These are phyloP conservation scores for Cyanoramphus novaezelandiae DNA, from an alignment of 2,113 vertebrate genomes.

Conservation along the genomic window DNA sequence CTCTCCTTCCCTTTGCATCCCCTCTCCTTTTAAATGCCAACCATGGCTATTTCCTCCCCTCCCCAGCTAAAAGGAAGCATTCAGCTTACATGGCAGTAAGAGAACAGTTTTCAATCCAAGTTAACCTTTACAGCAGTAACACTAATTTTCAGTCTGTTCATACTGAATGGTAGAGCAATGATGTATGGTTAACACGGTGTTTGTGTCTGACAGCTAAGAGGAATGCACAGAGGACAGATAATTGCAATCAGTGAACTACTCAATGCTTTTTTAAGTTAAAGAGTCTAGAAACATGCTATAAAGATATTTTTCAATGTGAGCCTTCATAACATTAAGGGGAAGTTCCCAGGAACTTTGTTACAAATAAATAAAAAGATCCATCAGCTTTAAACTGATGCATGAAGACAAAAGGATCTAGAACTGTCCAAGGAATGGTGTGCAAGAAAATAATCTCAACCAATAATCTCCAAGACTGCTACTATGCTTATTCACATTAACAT, in stretches of 20 bases:
- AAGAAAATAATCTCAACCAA: not conserved
- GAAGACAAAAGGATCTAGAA: not conserved
- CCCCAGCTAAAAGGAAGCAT: not conserved
- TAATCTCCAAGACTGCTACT: not conserved
- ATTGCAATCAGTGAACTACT: not conserved
- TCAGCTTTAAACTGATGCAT: not conserved
- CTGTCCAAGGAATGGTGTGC: not conserved
- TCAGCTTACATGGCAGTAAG: not conserved
- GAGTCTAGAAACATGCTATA: not conserved
- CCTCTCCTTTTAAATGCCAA: not conserved
- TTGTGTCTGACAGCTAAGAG: not conserved
- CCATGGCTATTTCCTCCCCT: not conserved
- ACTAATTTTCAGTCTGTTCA: slow-evolving; percentile 35
- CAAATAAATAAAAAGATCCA: not conserved
- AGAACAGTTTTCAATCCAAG: slow-evolving; percentile 43
- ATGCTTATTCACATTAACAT: not conserved
- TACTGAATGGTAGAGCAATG: slow-evolving; percentile 37
- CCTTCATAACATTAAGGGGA: not conserved
- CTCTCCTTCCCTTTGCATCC: not conserved
- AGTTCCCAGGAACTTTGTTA: not conserved
- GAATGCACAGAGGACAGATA: not conserved
- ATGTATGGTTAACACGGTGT: slow-evolving; percentile 12
- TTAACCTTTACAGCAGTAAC: slow-evolving; percentile 58
- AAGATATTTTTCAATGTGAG: not conserved
- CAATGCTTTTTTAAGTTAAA: not conserved